These are phyloP conservation scores for Picathartes gymnocephalus DNA, from an alignment of 2,113 vertebrate genomes.

Conservation along the genomic window DNA sequence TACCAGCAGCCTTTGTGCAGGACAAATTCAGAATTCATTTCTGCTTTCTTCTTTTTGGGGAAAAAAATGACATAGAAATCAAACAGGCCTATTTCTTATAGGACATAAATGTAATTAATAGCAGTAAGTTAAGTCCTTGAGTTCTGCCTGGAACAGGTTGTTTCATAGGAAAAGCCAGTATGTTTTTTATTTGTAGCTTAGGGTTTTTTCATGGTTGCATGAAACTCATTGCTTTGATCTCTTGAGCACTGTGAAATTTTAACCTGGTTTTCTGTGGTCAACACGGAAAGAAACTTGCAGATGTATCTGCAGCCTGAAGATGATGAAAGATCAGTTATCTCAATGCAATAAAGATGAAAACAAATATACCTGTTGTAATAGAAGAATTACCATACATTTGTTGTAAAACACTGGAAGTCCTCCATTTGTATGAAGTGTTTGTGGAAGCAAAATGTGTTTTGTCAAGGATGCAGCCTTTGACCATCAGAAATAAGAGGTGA, in stretches of 20 bases:
- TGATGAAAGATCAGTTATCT: background rate
- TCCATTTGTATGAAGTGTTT: background rate
- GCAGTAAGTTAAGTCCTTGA: background rate
- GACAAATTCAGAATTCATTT: background rate
- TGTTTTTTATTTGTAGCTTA: background rate
- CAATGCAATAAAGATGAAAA: background rate
- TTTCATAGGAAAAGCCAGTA: background rate
- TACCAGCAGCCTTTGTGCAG: background rate
- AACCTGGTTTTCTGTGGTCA: background rate
- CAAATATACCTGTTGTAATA: background rate
- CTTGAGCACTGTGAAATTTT: background rate
- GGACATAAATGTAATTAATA: background rate
- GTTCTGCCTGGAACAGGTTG: background rate
- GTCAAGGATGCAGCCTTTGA: background rate
- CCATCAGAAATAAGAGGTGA: background rate
- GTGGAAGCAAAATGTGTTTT: background rate
- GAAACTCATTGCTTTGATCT: background rate
- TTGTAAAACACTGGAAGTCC: background rate
- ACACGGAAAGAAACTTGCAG: background rate
- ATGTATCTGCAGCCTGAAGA: background rate
- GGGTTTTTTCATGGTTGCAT: background rate
- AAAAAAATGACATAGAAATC: background rate
- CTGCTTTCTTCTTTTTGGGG: background rate
- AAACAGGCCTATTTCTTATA: background rate
- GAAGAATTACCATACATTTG: background rate